phyloP scores from a whole-genome alignment of 2,113 vertebrate species.

The Leuciscus idus region DNA sequence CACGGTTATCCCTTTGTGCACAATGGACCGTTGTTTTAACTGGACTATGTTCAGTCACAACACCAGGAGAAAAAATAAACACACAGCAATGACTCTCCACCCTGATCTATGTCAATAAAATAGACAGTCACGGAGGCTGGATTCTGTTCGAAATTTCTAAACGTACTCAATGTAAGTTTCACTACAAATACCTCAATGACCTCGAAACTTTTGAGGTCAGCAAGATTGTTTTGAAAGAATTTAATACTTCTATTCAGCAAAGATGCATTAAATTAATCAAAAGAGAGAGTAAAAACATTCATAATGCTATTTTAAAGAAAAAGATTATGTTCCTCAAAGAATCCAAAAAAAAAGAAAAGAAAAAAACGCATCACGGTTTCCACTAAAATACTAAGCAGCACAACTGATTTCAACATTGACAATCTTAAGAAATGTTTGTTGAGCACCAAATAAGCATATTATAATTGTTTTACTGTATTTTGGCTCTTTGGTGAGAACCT shows the following conservation, averaged over 20 bases:
- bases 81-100: background rate
- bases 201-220: background rate
- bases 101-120: background rate
- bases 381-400: background rate
- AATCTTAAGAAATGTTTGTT: background rate
- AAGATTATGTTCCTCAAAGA: background rate
- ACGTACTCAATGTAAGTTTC: background rate
- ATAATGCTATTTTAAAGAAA: background rate
- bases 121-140: background rate
- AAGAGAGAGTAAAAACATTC: background rate
- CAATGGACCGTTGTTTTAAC: conserved; percentile 37
- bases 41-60: conserved; percentile 2
- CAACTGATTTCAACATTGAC: background rate
- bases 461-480: background rate
- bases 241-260: no score
- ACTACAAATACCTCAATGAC: background rate
- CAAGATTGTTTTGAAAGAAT: background rate
- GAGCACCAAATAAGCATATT: background rate
- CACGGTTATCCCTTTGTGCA: conserved; percentile 30
- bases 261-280: background rate
- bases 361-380: background rate
- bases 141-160: background rate
- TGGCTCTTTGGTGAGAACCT: background rate
- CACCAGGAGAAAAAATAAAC: background rate
- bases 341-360: background rate